phyloP scores from a whole-genome alignment of 2,797 vertebrate genomes.

The Sebastolobus altivelis region DNA sequence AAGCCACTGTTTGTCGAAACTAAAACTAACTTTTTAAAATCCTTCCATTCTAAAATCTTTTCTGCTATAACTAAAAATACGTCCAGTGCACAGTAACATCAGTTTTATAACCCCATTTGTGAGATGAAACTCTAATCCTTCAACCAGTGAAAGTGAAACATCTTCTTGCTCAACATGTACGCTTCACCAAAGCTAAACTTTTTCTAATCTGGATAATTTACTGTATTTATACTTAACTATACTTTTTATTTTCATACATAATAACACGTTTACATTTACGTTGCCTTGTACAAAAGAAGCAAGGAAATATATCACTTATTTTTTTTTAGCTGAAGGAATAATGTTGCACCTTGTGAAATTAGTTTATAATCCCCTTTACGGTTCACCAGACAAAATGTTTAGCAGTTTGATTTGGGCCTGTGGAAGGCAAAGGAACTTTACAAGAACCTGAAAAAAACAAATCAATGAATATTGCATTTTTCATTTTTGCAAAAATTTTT shows the following conservation, averaged over 20 bases:
- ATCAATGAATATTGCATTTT: no score
- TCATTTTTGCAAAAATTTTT: neutral
- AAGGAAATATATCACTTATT: neutral
- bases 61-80: neutral
- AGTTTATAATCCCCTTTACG: neutral
- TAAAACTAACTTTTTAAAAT: neutral
- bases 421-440: neutral
- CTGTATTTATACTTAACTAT: neutral
- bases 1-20: neutral
- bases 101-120: neutral
- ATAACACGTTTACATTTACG: neutral
- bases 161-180: neutral
- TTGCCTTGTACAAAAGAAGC: neutral
- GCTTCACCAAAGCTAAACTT: neutral
- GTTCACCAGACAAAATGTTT: neutral
- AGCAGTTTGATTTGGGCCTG: neutral
- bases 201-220: neutral
- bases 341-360: neutral
- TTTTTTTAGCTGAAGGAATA: neutral
- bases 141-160: neutral
- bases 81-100: neutral
- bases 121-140: neutral
- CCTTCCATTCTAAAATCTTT: no score
- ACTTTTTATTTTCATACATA: neutral
- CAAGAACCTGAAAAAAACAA: neutral